Evolutionary conservation across 2,888 invertebrate genomes (phyloP).

Genomic region (Drosophila parthenogenetica): DNA sequence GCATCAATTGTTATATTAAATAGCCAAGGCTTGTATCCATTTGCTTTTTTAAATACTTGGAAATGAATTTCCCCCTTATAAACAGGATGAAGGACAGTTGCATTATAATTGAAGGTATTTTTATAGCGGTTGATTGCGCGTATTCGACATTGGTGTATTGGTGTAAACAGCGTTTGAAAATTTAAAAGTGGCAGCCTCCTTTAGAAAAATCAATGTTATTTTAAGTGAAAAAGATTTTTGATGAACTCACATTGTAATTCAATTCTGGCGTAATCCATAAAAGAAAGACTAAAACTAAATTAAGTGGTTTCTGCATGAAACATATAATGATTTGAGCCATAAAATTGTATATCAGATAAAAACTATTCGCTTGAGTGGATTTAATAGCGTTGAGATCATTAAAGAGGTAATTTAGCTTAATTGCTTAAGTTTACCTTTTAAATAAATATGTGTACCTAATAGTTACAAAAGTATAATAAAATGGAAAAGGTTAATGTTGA

Average conservation of each 20-base stretch:
- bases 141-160: conserved; percentile 39
- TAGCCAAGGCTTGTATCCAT: conserved; percentile 46
- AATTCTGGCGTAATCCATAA: not conserved
- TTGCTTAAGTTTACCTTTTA: no score
- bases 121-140: conserved; percentile 27
- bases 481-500: no score
- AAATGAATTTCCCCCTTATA: not conserved
- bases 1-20: conserved; percentile 17
- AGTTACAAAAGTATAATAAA: no score
- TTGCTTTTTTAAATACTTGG: conserved; percentile 33
- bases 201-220: not conserved
- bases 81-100: conserved; percentile 26
- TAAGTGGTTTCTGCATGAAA: not conserved
- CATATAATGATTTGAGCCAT: not conserved
- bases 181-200: conserved; percentile 37
- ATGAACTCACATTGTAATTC: not conserved
- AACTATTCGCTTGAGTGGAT: not conserved
- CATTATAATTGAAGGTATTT: conserved; percentile 28
- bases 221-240: no score
- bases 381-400: no score
- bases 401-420: no score
- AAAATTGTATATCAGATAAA: not conserved
- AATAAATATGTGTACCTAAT: no score
- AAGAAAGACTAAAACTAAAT: not conserved
- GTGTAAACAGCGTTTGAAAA: conserved; percentile 43